Percentiles rank a stretch among this genome's conserved stretches.
These are phyloP conservation scores for Gambusia affinis DNA, from an alignment of 2,113 vertebrate genomes.

Conservation along the genomic window DNA sequence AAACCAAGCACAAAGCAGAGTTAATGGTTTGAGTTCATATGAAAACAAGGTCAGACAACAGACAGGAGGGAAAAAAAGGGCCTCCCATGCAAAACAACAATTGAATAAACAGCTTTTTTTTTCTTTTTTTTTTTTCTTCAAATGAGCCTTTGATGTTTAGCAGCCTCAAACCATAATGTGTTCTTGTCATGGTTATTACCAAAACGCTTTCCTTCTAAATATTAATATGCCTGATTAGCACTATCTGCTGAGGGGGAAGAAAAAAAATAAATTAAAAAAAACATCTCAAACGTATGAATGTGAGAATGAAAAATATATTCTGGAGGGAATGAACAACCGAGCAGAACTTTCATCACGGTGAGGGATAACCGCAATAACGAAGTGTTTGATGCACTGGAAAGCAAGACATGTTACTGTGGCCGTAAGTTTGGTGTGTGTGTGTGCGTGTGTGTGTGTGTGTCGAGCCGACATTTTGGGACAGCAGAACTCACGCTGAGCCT, in stretches of 20 bases:
- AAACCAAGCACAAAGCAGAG: conserved; percentile 50
- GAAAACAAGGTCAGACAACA: conserved; percentile 61
- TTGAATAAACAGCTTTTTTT: conserved; percentile 55
- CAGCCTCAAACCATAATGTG: conserved; percentile 41
- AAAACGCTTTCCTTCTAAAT: conserved; percentile 41
- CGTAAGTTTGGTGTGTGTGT: conserved; percentile 16
- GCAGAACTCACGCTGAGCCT: neutral
- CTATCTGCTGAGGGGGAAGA: conserved; percentile 22
- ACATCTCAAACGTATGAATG: conserved; percentile 17
- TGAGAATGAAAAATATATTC: conserved; percentile 13
- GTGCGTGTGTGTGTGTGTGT: neutral
- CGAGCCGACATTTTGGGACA: conserved; percentile 8
- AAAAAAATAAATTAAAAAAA: too few species aligned
- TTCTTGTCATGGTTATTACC: conserved; percentile 42
- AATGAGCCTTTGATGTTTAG: conserved; percentile 58
- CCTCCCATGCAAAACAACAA: conserved; percentile 50
- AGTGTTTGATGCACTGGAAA: conserved; percentile 44
- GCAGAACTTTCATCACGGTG: conserved; percentile 36
- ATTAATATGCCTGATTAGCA: conserved; percentile 52
- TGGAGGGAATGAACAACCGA: conserved; percentile 30
- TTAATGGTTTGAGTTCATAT: conserved; percentile 55
- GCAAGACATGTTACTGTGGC: conserved; percentile 28
- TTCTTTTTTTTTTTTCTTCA: conserved; percentile 12
- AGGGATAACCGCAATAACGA: conserved; percentile 38
- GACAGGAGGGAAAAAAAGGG: conserved; percentile 16